phyloP scores from a whole-genome alignment of 2,113 vertebrate genomes.

The Stigmatopora nigra region DNA sequence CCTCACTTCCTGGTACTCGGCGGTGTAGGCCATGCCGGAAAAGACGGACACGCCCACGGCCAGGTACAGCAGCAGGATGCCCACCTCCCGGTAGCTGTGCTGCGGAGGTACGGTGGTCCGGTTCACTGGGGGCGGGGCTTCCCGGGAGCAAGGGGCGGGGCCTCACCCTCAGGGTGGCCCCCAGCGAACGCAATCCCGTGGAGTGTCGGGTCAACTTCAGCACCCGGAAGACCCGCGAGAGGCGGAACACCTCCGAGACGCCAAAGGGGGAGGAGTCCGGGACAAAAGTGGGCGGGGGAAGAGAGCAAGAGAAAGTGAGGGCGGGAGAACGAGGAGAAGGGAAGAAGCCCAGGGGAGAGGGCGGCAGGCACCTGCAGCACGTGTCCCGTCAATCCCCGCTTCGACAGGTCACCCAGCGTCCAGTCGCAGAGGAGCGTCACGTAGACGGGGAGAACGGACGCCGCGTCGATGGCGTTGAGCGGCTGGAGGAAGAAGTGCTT shows the following conservation, averaged over 20 bases:
- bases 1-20: constrained; percentile 81
- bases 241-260: constrained; percentile 75
- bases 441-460: constrained; percentile 90
- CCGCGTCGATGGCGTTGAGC: constrained; percentile 89
- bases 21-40: constrained; percentile 89
- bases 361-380: constrained; percentile 73
- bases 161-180: constrained; percentile 88
- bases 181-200: constrained; percentile 87
- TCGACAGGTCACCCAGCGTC: constrained; percentile 69
- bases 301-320: too few relatives aligned
- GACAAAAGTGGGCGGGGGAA: too few relatives aligned
- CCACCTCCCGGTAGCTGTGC: constrained; percentile 97
- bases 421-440: constrained; percentile 81
- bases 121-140: too few relatives aligned
- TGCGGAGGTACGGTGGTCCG: constrained; percentile 37
- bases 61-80: constrained; percentile 90
- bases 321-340: too few relatives aligned
- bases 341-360: too few relatives aligned
- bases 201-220: constrained; percentile 94
- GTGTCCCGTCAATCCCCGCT: constrained; percentile 82
- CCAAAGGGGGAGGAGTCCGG: too few relatives aligned
- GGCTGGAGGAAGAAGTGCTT: constrained; percentile 90
- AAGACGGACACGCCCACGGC: constrained; percentile 91
- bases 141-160: too few relatives aligned
- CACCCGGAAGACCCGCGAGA: constrained; percentile 96